Conservation (phyloP, 2,797 vertebrate genomes). For the Pipistrellus pipistrellus region DNA sequence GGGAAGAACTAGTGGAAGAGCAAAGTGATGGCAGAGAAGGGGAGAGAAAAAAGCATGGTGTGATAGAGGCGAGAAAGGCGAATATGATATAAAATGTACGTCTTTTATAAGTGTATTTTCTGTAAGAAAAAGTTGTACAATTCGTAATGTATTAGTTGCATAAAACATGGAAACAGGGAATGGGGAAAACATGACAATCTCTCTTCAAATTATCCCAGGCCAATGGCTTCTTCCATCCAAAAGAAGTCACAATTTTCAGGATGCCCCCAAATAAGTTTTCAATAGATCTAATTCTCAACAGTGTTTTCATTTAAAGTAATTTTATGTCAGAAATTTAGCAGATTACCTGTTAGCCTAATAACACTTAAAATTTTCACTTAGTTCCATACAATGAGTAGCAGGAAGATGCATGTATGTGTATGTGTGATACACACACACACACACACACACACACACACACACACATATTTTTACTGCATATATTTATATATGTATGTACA, state of each 20-base stretch:
- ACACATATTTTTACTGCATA: neutral
- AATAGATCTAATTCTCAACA: neutral
- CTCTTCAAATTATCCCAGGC: neutral
- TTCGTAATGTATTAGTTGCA: neutral
- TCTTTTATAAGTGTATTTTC: neutral
- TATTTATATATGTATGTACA: neutral
- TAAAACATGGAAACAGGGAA: neutral
- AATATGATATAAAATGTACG: fast-evolving
- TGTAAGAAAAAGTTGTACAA: neutral
- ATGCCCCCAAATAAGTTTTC: neutral
- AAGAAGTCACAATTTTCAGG: neutral
- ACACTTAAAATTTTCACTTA: neutral
- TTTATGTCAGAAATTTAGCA: constrained; percentile 2
- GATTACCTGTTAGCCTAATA: neutral
- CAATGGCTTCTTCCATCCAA: neutral
- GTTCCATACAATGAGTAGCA: neutral
- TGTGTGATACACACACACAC: fast-evolving
- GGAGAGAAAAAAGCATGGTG: neutral
- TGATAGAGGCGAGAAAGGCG: neutral
- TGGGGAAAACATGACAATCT: neutral
- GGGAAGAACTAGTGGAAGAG: neutral
- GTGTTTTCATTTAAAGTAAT: neutral
- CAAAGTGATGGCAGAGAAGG: neutral
- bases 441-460: no score
- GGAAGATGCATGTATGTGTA: neutral